These are phyloP conservation scores for Emmelina monodactyla DNA, from an alignment of 2,888 invertebrate genomes.

Conservation along the genomic window DNA sequence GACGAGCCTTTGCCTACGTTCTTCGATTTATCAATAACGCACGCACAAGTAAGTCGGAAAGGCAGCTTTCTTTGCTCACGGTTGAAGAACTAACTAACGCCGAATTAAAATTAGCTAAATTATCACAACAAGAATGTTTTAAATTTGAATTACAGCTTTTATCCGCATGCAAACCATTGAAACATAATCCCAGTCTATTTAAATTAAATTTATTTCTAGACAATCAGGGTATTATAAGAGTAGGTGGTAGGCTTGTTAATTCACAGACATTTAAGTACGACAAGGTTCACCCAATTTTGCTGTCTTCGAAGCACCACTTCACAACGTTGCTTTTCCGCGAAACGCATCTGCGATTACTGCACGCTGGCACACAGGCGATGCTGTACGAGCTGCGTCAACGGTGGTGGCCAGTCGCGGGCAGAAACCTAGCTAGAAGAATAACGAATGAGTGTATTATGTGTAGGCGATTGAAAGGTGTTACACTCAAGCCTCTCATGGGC, in stretches of 20 bases:
- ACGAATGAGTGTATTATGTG: neutral
- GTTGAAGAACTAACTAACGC: neutral
- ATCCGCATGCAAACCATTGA: neutral
- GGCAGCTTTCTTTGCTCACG: neutral
- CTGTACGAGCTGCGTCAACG: neutral
- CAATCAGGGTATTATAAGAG: neutral
- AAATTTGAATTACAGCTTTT: neutral
- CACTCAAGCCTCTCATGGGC: neutral
- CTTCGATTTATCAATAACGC: neutral
- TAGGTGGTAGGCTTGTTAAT: neutral
- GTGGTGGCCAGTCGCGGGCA: neutral
- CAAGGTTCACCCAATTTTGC: neutral
- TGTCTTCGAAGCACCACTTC: neutral
- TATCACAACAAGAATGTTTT: neutral
- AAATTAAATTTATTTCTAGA: neutral
- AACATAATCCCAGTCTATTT: neutral
- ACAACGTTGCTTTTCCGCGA: neutral
- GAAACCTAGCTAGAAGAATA: neutral
- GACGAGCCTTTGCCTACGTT: neutral
- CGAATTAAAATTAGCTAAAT: neutral
- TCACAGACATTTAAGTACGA: neutral
- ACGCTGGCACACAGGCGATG: neutral
- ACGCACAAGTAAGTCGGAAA: neutral
- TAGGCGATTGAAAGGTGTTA: neutral
- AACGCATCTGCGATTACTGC: neutral